These are phyloP conservation scores for Epinotia bilunana DNA, from an alignment of 2,888 invertebrate genomes.

Conservation along the genomic window DNA sequence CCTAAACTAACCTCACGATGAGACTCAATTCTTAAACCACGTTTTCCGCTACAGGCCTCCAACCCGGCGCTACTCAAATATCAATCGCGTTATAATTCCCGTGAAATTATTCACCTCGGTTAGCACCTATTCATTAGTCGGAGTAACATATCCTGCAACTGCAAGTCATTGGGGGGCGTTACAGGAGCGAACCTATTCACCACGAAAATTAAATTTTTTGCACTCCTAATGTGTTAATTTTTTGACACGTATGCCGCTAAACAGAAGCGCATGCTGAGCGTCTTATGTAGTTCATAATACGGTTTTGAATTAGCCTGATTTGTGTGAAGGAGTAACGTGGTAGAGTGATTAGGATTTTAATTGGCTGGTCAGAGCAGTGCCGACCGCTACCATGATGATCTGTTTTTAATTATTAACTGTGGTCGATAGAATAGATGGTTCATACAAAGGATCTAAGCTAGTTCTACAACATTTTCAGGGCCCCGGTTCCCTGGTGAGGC, in stretches of 20 bases:
- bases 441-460: not conserved
- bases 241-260: not conserved
- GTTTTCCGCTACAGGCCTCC: slow-evolving; percentile 4
- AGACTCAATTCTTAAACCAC: not conserved
- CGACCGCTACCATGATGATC: slow-evolving; percentile 11
- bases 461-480: no score
- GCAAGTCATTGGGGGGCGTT: slow-evolving; percentile 54
- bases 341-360: slow-evolving; percentile 27
- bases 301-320: not conserved
- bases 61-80: slow-evolving; percentile 46
- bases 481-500: no score
- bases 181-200: slow-evolving; percentile 20
- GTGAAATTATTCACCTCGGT: slow-evolving; percentile 72
- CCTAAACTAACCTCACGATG: no score
- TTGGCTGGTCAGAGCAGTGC: slow-evolving; percentile 1
- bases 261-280: not conserved
- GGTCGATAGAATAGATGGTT: not conserved
- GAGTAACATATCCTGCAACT: slow-evolving; percentile 58
- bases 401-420: slow-evolving; percentile 3
- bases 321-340: not conserved
- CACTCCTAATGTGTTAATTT: slow-evolving; percentile 38
- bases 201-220: slow-evolving; percentile 37
- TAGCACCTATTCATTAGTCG: slow-evolving; percentile 68
- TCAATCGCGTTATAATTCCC: slow-evolving; percentile 71
- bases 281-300: not conserved